A percentile compares a stretch with the other conserved stretches of the same genome.
These are phyloP conservation scores for Thalassaphorura encarpata DNA, from an alignment of 1,140 invertebrate species.

Conservation along the genomic window DNA sequence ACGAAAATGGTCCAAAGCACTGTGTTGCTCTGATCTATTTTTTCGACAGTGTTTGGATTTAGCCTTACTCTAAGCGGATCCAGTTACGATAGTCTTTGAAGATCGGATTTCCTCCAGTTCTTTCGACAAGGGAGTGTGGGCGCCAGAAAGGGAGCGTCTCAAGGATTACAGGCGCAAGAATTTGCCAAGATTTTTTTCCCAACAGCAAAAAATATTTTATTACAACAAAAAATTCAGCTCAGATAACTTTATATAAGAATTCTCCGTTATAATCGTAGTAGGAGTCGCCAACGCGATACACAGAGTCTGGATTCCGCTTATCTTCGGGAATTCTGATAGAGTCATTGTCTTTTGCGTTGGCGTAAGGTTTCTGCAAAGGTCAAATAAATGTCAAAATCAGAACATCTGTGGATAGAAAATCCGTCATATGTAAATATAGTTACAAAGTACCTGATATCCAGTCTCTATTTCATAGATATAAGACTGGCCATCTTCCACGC, in stretches of 20 bases:
- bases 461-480: constrained; percentile 15
- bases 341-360: not conserved
- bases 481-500: not conserved
- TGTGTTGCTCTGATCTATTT: too few species aligned
- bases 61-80: too few species aligned
- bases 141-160: too few species aligned
- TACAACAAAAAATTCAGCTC: too few species aligned
- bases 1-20: too few species aligned
- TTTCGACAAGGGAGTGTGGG: too few species aligned
- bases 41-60: too few species aligned
- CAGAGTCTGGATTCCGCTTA: not conserved
- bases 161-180: too few species aligned
- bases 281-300: constrained; percentile 16
- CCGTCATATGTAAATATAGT: not conserved
- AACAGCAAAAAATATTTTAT: too few species aligned
- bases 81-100: too few species aligned
- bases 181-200: too few species aligned
- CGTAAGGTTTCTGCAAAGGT: constrained; percentile 6
- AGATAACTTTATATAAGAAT: constrained; percentile 23
- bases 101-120: too few species aligned
- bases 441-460: constrained; percentile 18
- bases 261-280: constrained; percentile 27
- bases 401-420: not conserved
- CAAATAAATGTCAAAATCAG: not conserved
- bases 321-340: constrained; percentile 5